Conservation (phyloP, 2,888 invertebrate species). For the Callinectes sapidus region DNA sequence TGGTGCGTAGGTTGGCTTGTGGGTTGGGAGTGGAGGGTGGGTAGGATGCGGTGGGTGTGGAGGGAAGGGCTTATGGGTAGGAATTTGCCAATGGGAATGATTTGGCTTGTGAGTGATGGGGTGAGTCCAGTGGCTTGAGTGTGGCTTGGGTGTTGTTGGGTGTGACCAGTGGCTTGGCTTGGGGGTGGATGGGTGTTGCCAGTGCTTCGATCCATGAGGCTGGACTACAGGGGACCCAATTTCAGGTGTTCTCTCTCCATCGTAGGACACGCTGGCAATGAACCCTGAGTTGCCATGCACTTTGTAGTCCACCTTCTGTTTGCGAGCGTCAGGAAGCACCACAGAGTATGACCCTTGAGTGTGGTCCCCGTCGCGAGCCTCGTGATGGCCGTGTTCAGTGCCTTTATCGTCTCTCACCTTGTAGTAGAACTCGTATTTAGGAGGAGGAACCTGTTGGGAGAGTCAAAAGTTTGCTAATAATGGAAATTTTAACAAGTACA, state of each 20-base stretch:
- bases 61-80: background rate
- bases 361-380: conserved; percentile 53
- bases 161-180: background rate
- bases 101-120: background rate
- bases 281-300: conserved; percentile 63
- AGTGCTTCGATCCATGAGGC: background rate
- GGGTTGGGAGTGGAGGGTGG: background rate
- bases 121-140: background rate
- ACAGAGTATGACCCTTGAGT: conserved; percentile 57
- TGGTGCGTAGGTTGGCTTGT: background rate
- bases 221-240: too few species aligned
- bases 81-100: background rate
- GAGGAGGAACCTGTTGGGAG: conserved; percentile 42
- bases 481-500: background rate
- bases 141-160: background rate
- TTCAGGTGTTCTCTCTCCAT: background rate
- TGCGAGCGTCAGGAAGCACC: conserved; percentile 62
- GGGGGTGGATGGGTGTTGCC: background rate
- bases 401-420: conserved; percentile 60
- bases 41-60: background rate
- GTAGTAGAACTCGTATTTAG: conserved; percentile 63
- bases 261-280: conserved; percentile 51
- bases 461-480: background rate
- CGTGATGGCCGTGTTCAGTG: conserved; percentile 59
- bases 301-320: conserved; percentile 55